phyloP scores from a whole-genome alignment of 2,797 vertebrate species.

The Micropoecilia bifurca region DNA sequence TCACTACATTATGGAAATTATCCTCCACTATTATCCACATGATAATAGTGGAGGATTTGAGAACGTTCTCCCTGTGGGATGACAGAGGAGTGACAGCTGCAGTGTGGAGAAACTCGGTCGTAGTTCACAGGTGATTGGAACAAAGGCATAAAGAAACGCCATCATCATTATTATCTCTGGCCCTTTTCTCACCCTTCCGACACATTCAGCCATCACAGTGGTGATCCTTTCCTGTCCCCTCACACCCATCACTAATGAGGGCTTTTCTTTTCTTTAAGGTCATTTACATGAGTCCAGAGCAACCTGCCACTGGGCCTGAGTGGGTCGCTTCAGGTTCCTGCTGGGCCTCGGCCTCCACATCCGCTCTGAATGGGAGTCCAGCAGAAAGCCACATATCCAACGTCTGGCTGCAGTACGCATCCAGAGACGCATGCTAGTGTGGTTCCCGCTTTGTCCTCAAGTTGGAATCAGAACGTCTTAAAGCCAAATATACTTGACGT shows the following conservation, averaged over 20 bases:
- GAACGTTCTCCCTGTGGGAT: neutral
- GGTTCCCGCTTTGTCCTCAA: neutral
- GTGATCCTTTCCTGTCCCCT: slow-evolving; percentile 52
- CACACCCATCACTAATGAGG: slow-evolving; percentile 63
- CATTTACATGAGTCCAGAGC: slow-evolving; percentile 41
- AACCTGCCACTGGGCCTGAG: slow-evolving; percentile 32
- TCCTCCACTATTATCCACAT: too few species aligned
- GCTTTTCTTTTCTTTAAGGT: slow-evolving; percentile 65
- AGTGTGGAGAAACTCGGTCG: neutral
- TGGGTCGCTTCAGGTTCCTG: slow-evolving; percentile 52
- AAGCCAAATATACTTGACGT: neutral
- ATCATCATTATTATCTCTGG: slow-evolving; percentile 73
- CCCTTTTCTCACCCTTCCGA: slow-evolving; percentile 71
- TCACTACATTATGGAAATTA: too few species aligned
- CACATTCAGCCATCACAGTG: slow-evolving; percentile 71
- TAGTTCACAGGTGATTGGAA: slow-evolving; percentile 64
- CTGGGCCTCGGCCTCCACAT: slow-evolving; percentile 59
- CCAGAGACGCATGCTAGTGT: neutral
- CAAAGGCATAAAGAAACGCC: slow-evolving; percentile 72
- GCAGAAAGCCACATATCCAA: slow-evolving; percentile 54
- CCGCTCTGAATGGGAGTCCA: slow-evolving; percentile 66
- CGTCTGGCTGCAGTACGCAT: slow-evolving; percentile 80
- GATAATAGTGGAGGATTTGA: neutral
- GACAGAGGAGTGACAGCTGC: slow-evolving; percentile 7
- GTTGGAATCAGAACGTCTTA: neutral